Evolutionary conservation across 2,113 vertebrate genomes (phyloP).

Genomic region (Salvelinus alpinus): DNA sequence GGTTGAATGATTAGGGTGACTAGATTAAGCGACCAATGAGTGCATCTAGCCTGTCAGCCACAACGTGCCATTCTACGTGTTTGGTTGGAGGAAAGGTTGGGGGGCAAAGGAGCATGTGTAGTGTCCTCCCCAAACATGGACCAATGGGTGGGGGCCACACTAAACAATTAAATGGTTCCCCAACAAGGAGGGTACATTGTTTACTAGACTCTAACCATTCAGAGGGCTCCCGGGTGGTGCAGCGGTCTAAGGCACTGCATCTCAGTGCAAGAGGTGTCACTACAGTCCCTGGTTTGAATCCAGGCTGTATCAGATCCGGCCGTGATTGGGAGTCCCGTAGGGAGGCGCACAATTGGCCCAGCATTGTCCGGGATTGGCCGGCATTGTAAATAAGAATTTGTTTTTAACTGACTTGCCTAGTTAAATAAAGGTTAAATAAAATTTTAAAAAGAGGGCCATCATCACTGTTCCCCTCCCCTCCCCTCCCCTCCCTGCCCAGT

Average conservation of each 20-base stretch:
- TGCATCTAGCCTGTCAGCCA: conserved; percentile 24
- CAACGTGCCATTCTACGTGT: conserved; percentile 14
- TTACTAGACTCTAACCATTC: background rate
- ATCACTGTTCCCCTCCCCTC: background rate
- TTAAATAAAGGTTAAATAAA: too few relatives aligned
- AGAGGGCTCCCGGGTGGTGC: background rate
- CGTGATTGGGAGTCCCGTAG: too few relatives aligned
- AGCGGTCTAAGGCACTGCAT: too few relatives aligned
- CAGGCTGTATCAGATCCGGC: too few relatives aligned
- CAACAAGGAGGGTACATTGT: background rate
- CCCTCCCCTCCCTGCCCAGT: background rate
- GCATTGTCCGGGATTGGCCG: too few relatives aligned
- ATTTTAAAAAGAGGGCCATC: background rate
- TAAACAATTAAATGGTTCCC: conserved; percentile 42
- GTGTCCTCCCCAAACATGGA: conserved; percentile 55
- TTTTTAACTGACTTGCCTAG: too few relatives aligned
- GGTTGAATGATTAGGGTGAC: conserved; percentile 38
- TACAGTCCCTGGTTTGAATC: too few relatives aligned
- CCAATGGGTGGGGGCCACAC: conserved; percentile 37
- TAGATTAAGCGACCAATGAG: conserved; percentile 22
- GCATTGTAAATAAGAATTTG: too few relatives aligned
- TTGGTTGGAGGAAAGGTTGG: conserved; percentile 45
- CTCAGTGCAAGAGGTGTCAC: too few relatives aligned
- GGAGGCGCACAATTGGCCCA: too few relatives aligned
- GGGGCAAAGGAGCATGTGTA: conserved; percentile 24